phyloP scores from a whole-genome alignment of 92 coral and sea anemone genomes.

The Phenganax stokvisi region DNA sequence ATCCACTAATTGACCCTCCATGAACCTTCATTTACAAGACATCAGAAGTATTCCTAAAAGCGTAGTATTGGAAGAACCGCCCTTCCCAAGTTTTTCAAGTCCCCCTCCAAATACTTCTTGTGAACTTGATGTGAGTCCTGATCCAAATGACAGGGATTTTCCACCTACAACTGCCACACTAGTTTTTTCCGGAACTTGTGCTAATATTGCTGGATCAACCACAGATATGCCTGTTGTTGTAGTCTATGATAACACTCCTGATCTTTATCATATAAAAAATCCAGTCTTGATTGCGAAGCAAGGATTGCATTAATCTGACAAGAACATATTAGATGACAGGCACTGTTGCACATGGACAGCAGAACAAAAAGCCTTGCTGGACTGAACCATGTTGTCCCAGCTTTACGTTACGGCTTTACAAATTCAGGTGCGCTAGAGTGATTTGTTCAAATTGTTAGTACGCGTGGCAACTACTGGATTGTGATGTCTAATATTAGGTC shows the following conservation, averaged over 20 bases:
- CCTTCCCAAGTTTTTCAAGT: background rate
- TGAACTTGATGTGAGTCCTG: background rate
- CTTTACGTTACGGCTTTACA: constrained; percentile 42
- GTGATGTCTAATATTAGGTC: constrained; percentile 36
- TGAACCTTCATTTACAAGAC: background rate
- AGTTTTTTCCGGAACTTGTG: background rate
- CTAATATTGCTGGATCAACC: background rate
- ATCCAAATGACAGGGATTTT: background rate
- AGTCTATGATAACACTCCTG: background rate
- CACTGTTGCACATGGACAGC: constrained; percentile 39
- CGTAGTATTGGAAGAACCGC: background rate
- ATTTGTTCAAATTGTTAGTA: constrained; percentile 13
- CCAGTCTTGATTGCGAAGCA: constrained; percentile 27
- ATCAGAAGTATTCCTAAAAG: background rate
- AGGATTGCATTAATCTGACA: constrained; percentile 38
- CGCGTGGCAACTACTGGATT: constrained; percentile 49
- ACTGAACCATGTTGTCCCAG: constrained; percentile 45
- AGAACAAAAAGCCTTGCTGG: constrained; percentile 42
- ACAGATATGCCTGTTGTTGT: background rate
- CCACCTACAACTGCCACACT: too few relatives aligned
- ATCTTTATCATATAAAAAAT: background rate
- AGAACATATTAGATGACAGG: constrained; percentile 28
- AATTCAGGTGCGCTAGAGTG: background rate
- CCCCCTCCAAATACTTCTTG: background rate
- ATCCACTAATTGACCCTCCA: background rate